A percentile compares a stretch with the other conserved stretches of the same genome.
Conservation (phyloP, 2,888 invertebrate species). For the Sarcophaga variegata region DNA sequence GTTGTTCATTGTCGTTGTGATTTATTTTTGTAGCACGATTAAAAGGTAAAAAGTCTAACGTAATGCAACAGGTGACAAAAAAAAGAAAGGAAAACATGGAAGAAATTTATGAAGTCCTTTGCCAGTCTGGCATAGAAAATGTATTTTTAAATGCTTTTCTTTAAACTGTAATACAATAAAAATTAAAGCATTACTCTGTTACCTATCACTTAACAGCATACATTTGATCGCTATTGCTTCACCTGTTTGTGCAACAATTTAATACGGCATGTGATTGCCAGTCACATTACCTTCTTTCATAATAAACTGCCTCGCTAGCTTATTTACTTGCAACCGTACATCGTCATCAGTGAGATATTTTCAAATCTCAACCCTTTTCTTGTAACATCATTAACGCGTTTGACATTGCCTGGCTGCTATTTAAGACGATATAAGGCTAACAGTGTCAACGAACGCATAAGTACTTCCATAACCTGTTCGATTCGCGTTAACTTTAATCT, state of each 20-base stretch:
- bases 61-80: conserved; percentile 38
- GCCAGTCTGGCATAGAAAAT: not conserved
- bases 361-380: conserved; percentile 1
- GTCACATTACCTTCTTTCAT: no score
- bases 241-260: no score
- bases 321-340: no score
- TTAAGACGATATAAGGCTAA: not conserved
- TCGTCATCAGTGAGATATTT: no score
- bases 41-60: conserved; percentile 33
- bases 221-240: no score
- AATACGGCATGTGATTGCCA: no score
- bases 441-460: not conserved
- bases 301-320: no score
- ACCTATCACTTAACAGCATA: no score
- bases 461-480: no score
- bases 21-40: conserved; percentile 27
- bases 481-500: no score
- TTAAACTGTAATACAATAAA: no score
- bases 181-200: no score
- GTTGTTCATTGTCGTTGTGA: not conserved
- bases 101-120: not conserved
- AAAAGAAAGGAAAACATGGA: not conserved
- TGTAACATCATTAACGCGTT: not conserved
- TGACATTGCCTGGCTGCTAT: not conserved
- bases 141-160: not conserved